A percentile compares a stretch with the other conserved stretches of the same genome.
phyloP scores from a whole-genome alignment of 2,888 invertebrate genomes.

The Apodemia mormo region DNA sequence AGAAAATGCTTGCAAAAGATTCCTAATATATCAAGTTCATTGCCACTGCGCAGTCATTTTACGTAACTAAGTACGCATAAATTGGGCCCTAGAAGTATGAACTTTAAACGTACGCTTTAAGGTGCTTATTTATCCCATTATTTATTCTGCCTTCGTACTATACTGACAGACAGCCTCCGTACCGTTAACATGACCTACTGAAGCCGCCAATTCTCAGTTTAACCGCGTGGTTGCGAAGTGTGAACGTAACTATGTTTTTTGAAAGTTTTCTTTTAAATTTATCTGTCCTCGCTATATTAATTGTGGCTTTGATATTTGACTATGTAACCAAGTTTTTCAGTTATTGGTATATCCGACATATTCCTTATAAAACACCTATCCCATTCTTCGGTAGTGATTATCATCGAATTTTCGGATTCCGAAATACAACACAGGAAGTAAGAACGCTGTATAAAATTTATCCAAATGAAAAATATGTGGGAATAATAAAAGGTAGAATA shows the following conservation, averaged over 20 bases:
- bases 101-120: neutral
- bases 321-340: constrained; percentile 76
- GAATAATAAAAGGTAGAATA: constrained; percentile 67
- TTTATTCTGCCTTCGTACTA: constrained; percentile 13
- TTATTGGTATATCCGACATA: constrained; percentile 73
- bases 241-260: constrained; percentile 72
- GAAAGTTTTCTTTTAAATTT: constrained; percentile 71
- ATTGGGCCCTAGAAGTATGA: neutral
- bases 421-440: constrained; percentile 63
- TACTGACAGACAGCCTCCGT: constrained; percentile 29
- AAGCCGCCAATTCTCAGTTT: constrained; percentile 53
- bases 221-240: constrained; percentile 49
- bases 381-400: constrained; percentile 72
- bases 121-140: neutral
- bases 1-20: neutral
- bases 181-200: constrained; percentile 74
- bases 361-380: constrained; percentile 61
- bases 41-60: constrained; percentile 21
- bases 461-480: constrained; percentile 63
- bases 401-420: constrained; percentile 60
- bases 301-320: constrained; percentile 64
- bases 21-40: constrained; percentile 23
- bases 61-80: constrained; percentile 1
- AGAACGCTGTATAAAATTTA: constrained; percentile 56
- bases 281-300: constrained; percentile 52